Evolutionary conservation across 1,140 invertebrate genomes (phyloP).

Genomic region (Leptestheria dahalacensis): DNA sequence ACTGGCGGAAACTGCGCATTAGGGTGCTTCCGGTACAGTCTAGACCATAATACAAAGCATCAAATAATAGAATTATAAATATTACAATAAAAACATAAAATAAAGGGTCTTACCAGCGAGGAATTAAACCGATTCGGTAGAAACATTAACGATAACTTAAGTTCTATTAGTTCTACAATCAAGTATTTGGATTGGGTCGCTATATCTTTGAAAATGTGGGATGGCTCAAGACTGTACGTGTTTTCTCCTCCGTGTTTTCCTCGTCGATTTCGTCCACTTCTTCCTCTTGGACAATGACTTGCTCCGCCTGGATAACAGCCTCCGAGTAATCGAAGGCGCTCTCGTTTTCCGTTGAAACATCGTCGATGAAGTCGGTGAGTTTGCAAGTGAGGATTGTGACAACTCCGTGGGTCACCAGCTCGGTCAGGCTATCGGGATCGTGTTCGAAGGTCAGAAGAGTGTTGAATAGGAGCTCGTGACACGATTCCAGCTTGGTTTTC

Average conservation of each 20-base stretch:
- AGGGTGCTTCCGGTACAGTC: background rate
- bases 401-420: background rate
- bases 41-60: too few species aligned
- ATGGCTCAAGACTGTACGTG: too few species aligned
- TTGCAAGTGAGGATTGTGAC: background rate
- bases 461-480: slow-evolving; percentile 4
- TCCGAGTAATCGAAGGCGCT: background rate
- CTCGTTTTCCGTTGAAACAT: background rate
- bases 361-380: background rate
- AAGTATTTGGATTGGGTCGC: too few species aligned
- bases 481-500: background rate
- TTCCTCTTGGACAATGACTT: background rate
- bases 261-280: background rate
- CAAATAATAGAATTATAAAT: too few species aligned
- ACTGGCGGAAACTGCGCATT: background rate
- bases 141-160: too few species aligned
- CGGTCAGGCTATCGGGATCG: background rate
- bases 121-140: too few species aligned
- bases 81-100: too few species aligned
- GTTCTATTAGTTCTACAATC: background rate
- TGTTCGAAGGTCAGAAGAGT: slow-evolving; percentile 4
- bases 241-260: too few species aligned
- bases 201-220: too few species aligned
- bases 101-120: too few species aligned
- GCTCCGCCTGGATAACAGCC: too few species aligned